A percentile compares a stretch with the other conserved stretches of the same genome.
These are phyloP conservation scores for Brachyalestes nurse DNA, from an alignment of 2,797 vertebrate genomes.

Conservation along the genomic window DNA sequence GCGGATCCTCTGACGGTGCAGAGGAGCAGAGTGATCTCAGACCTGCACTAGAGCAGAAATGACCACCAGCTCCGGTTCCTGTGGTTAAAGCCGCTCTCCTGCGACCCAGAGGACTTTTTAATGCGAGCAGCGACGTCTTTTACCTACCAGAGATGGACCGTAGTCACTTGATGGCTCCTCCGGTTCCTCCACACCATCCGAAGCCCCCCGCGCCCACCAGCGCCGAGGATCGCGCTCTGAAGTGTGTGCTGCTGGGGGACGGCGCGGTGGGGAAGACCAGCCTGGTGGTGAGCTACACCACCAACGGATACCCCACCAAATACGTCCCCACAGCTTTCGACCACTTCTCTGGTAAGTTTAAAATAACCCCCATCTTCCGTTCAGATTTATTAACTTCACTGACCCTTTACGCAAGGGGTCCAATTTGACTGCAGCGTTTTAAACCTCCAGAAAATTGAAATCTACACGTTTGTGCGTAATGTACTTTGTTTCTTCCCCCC, in stretches of 20 bases:
- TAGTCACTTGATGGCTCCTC: conserved; percentile 78
- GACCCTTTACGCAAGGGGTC: too few relatives aligned
- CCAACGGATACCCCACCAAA: conserved; percentile 86
- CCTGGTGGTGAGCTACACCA: conserved; percentile 86
- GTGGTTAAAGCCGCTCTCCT: neutral
- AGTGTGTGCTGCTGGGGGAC: conserved; percentile 86
- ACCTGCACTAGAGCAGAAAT: neutral
- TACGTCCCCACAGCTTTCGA: conserved; percentile 88
- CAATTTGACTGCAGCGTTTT: too few relatives aligned
- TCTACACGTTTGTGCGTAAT: too few relatives aligned
- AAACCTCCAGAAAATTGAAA: too few relatives aligned
- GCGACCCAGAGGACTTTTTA: conserved; percentile 36
- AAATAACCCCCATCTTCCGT: too few relatives aligned
- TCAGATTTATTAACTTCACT: too few relatives aligned
- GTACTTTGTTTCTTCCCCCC: too few relatives aligned
- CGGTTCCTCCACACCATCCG: conserved; percentile 83
- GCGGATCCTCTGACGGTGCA: neutral
- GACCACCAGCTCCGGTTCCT: neutral
- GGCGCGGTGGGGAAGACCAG: conserved; percentile 88
- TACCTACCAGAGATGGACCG: conserved; percentile 73
- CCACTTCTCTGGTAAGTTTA: conserved; percentile 82
- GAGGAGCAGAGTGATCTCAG: neutral
- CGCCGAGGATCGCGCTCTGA: conserved; percentile 76
- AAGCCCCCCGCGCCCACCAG: conserved; percentile 56
- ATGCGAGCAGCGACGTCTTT: conserved; percentile 61